Conservation (phyloP, 2,113 vertebrate species). For the Coreoperca whiteheadi region DNA sequence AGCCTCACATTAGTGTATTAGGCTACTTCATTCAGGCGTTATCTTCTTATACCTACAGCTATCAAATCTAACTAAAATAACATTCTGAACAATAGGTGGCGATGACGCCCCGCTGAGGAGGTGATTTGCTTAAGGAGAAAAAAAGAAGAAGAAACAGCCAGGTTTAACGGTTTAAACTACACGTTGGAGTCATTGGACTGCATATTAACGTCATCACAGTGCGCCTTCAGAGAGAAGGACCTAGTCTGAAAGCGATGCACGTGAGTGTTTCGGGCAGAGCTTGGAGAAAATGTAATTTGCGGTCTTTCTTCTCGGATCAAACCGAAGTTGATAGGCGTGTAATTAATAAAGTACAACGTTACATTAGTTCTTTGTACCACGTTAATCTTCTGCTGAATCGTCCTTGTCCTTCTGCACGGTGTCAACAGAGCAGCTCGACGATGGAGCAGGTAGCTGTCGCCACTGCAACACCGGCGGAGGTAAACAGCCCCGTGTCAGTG, state of each 20-base stretch:
- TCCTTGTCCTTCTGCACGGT: not conserved
- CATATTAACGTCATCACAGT: slow-evolving; percentile 56
- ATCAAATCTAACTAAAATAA: not conserved
- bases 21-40: not conserved
- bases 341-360: not conserved
- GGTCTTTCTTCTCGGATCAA: not conserved
- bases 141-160: not conserved
- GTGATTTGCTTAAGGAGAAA: not conserved
- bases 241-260: slow-evolving; percentile 40
- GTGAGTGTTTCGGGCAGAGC: slow-evolving; percentile 31
- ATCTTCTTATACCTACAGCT: not conserved
- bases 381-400: rapidly evolving
- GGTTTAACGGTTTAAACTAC: not conserved
- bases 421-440: not conserved
- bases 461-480: not conserved
- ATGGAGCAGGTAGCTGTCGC: slow-evolving; percentile 65
- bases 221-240: slow-evolving; percentile 26
- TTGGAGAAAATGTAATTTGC: not conserved
- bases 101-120: not conserved
- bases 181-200: not conserved
- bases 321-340: not conserved
- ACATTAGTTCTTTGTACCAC: not conserved
- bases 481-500: not conserved
- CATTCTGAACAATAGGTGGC: slow-evolving; percentile 16
- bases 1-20: slow-evolving; percentile 1